These are phyloP conservation scores for Malthinus flaveolus DNA, from an alignment of 2,888 invertebrate species.

Conservation along the genomic window DNA sequence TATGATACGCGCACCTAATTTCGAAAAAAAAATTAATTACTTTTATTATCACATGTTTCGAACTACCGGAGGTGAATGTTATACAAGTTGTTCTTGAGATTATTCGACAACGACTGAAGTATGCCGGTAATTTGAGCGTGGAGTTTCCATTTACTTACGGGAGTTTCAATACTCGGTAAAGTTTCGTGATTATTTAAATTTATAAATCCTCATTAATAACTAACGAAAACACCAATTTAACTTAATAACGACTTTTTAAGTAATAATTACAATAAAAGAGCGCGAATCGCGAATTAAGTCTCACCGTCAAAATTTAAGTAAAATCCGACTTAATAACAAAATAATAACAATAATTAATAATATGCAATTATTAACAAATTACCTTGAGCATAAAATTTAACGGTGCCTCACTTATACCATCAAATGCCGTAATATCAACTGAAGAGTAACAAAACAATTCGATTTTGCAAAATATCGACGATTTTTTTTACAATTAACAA, in stretches of 20 bases:
- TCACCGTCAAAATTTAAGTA: too few species aligned
- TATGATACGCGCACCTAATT: neutral
- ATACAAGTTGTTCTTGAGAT: constrained; percentile 20
- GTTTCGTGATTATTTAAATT: neutral
- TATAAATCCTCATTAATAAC: neutral
- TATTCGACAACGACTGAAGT: constrained; percentile 23
- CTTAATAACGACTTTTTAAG: neutral
- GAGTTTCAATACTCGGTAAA: neutral
- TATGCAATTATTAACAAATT: constrained; percentile 1
- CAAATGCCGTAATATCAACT: neutral
- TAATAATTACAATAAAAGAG: neutral
- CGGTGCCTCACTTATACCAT: neutral
- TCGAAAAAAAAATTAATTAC: neutral
- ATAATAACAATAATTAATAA: neutral
- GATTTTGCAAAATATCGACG: too few species aligned
- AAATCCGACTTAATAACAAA: neutral
- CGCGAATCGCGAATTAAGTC: too few species aligned
- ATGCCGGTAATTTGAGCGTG: constrained; percentile 9
- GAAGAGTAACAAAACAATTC: too few species aligned
- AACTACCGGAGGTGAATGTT: constrained; percentile 14
- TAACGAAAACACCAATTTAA: neutral
- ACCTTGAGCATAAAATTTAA: constrained; percentile 6
- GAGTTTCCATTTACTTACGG: constrained; percentile 7
- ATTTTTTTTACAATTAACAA: too few species aligned
- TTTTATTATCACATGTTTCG: constrained; percentile 8